These are phyloP conservation scores for Drosophila fulvimacula DNA, from an alignment of 2,888 invertebrate species.

Conservation along the genomic window DNA sequence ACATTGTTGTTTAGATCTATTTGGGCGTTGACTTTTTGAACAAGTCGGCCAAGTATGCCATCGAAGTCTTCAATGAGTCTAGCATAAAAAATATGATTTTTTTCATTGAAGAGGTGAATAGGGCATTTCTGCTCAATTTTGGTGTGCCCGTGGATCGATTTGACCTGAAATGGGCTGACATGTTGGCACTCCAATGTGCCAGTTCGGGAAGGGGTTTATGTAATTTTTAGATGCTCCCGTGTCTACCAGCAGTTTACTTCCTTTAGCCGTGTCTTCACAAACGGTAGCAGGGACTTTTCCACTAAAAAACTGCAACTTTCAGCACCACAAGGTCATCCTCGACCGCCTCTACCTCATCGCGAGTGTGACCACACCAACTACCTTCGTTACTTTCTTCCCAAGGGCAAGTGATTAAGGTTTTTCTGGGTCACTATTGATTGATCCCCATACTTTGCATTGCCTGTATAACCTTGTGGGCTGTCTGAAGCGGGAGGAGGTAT, in stretches of 20 bases:
- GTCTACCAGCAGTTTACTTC: not conserved
- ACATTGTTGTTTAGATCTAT: not conserved
- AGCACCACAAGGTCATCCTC: not conserved
- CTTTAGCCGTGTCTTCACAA: not conserved
- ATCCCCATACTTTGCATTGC: too few species aligned
- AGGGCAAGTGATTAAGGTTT: too few species aligned
- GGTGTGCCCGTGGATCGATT: not conserved
- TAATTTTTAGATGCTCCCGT: not conserved
- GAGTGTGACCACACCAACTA: not conserved
- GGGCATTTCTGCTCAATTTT: not conserved
- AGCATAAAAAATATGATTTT: not conserved
- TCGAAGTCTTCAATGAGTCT: not conserved
- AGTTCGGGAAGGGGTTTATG: not conserved
- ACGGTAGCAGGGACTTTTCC: not conserved
- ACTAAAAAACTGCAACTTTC: not conserved
- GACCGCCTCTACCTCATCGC: not conserved
- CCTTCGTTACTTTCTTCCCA: too few species aligned
- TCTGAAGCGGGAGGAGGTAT: not conserved
- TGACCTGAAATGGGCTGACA: not conserved
- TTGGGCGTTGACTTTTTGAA: not conserved
- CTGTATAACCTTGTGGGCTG: not conserved
- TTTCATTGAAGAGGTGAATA: not conserved
- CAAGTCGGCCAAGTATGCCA: too few species aligned
- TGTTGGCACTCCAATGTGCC: not conserved
- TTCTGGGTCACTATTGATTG: too few species aligned